Conservation (phyloP, 2,797 vertebrate species). For the Gouania willdenowi region DNA sequence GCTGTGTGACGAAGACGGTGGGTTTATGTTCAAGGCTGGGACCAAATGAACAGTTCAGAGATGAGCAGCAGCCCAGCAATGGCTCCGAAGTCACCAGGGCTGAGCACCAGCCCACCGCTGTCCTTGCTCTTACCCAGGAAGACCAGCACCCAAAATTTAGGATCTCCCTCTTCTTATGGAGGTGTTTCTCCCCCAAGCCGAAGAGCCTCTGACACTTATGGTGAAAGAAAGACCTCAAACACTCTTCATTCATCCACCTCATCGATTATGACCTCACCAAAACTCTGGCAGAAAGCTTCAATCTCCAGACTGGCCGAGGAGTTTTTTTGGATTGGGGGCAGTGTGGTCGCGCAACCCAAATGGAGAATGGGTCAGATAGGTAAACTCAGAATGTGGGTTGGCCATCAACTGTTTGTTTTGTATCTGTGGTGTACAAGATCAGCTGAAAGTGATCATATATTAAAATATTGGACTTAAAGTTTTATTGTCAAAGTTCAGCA, state of each 20-base stretch:
- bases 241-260: conserved; percentile 33
- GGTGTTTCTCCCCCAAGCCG: conserved; percentile 18
- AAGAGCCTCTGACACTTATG: conserved; percentile 10
- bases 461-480: background rate
- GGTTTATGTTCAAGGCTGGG: conserved; percentile 34
- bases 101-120: conserved; percentile 27
- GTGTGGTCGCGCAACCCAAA: conserved; percentile 78
- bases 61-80: conserved; percentile 62
- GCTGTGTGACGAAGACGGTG: conserved; percentile 13
- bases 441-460: too few species aligned
- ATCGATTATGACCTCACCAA: conserved; percentile 74
- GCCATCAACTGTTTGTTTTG: too few species aligned
- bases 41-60: conserved; percentile 47
- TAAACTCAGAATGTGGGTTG: too few species aligned
- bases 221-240: conserved; percentile 14
- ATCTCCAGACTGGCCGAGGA: conserved; percentile 85
- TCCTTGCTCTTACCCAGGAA: conserved; percentile 44
- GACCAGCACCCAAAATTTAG: conserved; percentile 42
- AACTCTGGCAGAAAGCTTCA: conserved; percentile 75
- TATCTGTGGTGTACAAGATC: background rate
- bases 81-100: conserved; percentile 57
- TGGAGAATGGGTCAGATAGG: conserved; percentile 88
- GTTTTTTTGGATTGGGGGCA: conserved; percentile 90
- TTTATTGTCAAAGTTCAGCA: too few species aligned
- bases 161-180: conserved; percentile 55